Percentiles rank a stretch among this genome's conserved stretches.
These are phyloP conservation scores for Meandrina meandrites DNA, from an alignment of 92 coral and sea anemone genomes.

Conservation along the genomic window DNA sequence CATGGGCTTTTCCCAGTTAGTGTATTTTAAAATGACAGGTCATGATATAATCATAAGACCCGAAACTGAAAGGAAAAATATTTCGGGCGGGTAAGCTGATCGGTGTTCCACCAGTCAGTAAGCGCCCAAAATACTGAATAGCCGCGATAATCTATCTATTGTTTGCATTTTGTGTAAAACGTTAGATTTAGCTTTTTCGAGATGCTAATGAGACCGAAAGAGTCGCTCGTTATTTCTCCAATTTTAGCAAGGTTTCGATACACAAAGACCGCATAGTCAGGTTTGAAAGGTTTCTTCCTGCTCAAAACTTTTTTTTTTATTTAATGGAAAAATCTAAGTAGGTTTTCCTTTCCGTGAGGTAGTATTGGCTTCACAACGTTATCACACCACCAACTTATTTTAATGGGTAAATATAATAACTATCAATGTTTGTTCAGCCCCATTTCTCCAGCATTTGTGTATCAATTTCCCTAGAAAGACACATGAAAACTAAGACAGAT, in stretches of 20 bases:
- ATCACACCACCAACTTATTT: slow-evolving; percentile 14
- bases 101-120: not conserved
- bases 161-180: not conserved
- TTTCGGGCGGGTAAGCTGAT: not conserved
- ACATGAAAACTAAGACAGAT: not conserved
- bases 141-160: not conserved
- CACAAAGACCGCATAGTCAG: not conserved
- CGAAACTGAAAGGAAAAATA: not conserved
- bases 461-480: not conserved
- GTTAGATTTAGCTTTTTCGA: not conserved
- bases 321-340: not conserved
- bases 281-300: not conserved
- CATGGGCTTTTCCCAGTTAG: not conserved
- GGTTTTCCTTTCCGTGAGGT: not conserved
- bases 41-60: not conserved
- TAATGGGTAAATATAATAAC: slow-evolving; percentile 12
- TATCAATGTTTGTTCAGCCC: not conserved
- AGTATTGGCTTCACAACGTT: slow-evolving; percentile 17
- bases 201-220: not conserved
- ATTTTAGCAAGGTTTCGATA: not conserved
- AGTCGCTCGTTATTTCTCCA: not conserved
- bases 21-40: not conserved
- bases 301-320: not conserved
- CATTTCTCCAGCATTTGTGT: not conserved
- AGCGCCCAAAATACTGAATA: not conserved